Base-by-base conservation (phyloP, 2,888 invertebrate genomes). In the Lithophane ornitopus region DNA sequence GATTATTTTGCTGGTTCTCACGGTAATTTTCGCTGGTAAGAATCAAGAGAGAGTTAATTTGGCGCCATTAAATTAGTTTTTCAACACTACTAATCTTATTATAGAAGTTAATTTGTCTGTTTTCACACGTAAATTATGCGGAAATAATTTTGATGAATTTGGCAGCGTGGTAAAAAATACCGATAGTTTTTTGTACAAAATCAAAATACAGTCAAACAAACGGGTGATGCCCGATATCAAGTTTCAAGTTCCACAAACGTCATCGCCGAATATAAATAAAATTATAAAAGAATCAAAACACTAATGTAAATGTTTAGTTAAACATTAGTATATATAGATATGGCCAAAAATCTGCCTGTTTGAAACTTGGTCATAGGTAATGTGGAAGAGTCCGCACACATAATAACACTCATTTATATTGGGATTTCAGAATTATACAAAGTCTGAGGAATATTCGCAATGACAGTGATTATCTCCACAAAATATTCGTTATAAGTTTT, bases 1-100 rank as follows among this genome's bases (percentile, higher is more conserved):
- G 26, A 34, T 78, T 81, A 67, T 67, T 76, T 74, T 62, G 28
- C 0, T 63, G 12, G 58, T 78, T 81, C 82, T 59, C 81, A 81
- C 82, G 78, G n/a, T 0, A 49, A 71, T 70, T 77, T 54, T 41
- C 1, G 11, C 1, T 77, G 34, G 16, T 44, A 14, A 4, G 0
- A 44, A 2, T 44, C n/a, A 44, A 52, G 61, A 26, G 49, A 44
- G 1, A 44, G n/a, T 22, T 62, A 28, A 59, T 71, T 61, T n/a
- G 16, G 12, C 16, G 12, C 16, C 28, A 19, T 26, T 8, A 1
- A 2, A 74, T 52, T 46, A 16, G 2, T 22, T 62, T 69, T 73
- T n/a, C 46, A 7, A 16, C n/a, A 28, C 28, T 22, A 9, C 2
- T 28, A 26, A 52, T 56, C 19, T 4, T 56, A 16, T 11, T 41